Percentiles rank a stretch among this genome's conserved stretches.
Conservation (phyloP, 2,888 invertebrate species). For the Drosophila stalkeri region DNA sequence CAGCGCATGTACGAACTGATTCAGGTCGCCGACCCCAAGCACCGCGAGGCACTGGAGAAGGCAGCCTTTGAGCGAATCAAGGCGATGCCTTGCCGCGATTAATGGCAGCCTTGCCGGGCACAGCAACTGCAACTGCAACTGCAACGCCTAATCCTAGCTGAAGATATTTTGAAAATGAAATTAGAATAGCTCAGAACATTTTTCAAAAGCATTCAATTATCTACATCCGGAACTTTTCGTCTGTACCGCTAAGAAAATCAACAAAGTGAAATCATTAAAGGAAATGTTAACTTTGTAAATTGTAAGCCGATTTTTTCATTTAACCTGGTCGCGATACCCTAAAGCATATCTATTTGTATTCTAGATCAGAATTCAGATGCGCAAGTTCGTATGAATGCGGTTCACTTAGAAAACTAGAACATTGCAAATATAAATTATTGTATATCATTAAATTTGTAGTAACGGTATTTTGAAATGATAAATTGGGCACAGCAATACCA, state of each 20-base stretch:
- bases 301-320: neutral
- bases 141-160: neutral
- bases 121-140: neutral
- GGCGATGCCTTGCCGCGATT: conserved; percentile 87
- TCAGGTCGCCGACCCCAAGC: conserved; percentile 94
- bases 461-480: neutral
- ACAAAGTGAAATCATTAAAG: conserved; percentile 24
- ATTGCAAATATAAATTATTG: neutral
- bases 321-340: neutral
- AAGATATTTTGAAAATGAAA: conserved; percentile 3
- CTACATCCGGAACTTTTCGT: conserved; percentile 2
- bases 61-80: conserved; percentile 94
- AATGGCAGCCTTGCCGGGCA: neutral
- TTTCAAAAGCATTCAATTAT: conserved; percentile 1
- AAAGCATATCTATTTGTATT: neutral
- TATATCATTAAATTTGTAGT: neutral
- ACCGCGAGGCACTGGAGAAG: conserved; percentile 93
- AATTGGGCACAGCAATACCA: neutral
- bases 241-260: conserved; percentile 1
- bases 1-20: conserved; percentile 96
- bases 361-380: neutral
- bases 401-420: neutral
- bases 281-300: conserved; percentile 8
- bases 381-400: neutral
- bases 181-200: neutral